These are phyloP conservation scores for Scylla paramamosain DNA, from an alignment of 1,140 invertebrate species.

Conservation along the genomic window DNA sequence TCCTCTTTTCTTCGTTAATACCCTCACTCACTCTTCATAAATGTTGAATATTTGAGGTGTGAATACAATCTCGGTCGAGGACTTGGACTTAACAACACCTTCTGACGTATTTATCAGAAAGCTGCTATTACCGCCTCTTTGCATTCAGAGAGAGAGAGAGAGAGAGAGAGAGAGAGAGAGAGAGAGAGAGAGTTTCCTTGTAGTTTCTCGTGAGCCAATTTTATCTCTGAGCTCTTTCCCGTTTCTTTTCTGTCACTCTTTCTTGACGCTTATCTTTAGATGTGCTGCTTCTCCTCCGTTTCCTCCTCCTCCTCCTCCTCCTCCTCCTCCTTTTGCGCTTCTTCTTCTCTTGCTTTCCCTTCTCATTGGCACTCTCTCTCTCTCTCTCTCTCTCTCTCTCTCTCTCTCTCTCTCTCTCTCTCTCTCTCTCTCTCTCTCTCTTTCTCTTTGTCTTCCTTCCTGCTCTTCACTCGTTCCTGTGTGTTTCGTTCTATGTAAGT, in stretches of 20 bases:
- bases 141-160: constrained; percentile 10
- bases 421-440: constrained; percentile 35
- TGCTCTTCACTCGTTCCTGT: not conserved
- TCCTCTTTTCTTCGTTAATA: not conserved
- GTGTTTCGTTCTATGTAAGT: not conserved
- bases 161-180: not conserved
- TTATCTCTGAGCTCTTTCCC: not conserved
- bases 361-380: not conserved
- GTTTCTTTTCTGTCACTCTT: not conserved
- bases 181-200: no score
- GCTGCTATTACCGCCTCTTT: not conserved
- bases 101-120: not conserved
- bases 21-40: not conserved
- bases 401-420: constrained; percentile 15
- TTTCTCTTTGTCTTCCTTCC: not conserved
- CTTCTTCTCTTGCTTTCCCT: not conserved
- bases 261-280: not conserved
- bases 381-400: constrained; percentile 38
- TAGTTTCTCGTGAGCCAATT: no score
- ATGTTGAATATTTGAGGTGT: constrained; percentile 25
- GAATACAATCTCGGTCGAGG: not conserved
- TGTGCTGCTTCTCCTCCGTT: not conserved
- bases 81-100: not conserved
- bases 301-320: not conserved
- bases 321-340: not conserved